Conservation (phyloP, 2,113 vertebrate species). For the Platysteira castanea region DNA sequence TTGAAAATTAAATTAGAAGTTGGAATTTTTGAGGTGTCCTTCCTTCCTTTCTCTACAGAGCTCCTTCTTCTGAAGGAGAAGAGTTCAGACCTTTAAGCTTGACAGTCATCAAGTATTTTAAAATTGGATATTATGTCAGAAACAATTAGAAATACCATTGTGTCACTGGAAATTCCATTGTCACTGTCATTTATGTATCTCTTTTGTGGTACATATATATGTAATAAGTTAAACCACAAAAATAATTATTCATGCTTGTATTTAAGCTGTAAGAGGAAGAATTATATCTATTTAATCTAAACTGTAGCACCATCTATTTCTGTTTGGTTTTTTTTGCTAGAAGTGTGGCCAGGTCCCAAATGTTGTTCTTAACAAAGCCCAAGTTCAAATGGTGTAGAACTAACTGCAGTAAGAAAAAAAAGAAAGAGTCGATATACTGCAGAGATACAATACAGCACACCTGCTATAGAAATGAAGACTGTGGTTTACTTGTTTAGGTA, state of each 20-base stretch:
- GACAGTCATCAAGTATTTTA: neutral
- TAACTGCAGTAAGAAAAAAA: neutral
- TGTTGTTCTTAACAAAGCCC: neutral
- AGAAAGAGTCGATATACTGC: neutral
- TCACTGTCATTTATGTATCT: neutral
- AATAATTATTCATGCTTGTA: neutral
- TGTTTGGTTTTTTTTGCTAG: neutral
- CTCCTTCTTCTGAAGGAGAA: neutral
- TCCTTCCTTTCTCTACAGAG: neutral
- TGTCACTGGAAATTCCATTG: neutral
- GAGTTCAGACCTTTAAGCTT: neutral
- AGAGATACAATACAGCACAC: neutral
- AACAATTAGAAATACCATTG: neutral
- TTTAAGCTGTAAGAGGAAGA: neutral
- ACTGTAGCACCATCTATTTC: neutral
- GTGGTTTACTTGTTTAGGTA: neutral
- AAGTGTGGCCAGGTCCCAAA: neutral
- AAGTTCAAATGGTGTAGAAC: neutral
- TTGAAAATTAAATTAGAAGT: constrained; percentile 19
- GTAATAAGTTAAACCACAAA: neutral
- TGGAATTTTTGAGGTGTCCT: neutral
- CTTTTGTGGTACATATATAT: neutral
- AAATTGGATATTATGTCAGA: neutral
- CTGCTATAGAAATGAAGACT: neutral
- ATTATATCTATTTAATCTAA: neutral